These are phyloP conservation scores for Arrhopalites spinosus DNA, from an alignment of 2,888 invertebrate genomes.

Conservation along the genomic window DNA sequence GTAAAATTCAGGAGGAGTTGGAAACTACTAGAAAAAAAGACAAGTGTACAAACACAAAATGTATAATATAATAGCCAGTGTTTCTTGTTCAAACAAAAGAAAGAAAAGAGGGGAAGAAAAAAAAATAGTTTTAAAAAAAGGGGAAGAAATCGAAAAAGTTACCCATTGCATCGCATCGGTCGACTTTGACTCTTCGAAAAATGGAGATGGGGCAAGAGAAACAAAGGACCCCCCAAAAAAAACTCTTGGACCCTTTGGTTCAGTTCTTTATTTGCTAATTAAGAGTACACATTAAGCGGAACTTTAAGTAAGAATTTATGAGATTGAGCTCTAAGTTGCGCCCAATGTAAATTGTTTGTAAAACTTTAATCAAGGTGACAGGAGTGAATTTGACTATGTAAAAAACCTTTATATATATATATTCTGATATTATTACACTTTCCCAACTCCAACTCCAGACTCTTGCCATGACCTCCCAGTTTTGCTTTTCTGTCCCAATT, in stretches of 20 bases:
- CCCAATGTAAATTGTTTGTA: constrained; percentile 27
- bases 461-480: background rate
- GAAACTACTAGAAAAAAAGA: too few relatives aligned
- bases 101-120: background rate
- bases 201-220: background rate
- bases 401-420: background rate
- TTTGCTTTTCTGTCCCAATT: background rate
- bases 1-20: too few relatives aligned
- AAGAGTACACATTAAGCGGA: constrained; percentile 26
- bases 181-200: background rate
- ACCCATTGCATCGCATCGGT: background rate
- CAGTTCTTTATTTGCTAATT: constrained; percentile 32
- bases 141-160: background rate
- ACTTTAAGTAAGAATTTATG: constrained; percentile 24
- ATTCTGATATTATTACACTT: background rate
- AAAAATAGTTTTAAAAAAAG: background rate
- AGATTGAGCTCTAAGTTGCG: constrained; percentile 8
- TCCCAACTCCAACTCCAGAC: background rate
- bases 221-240: background rate
- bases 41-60: too few relatives aligned
- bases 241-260: too few relatives aligned
- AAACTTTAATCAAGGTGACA: constrained; percentile 33
- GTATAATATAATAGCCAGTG: background rate
- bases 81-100: background rate
- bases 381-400: background rate